Percentiles rank a stretch among this genome's conserved stretches.
Evolutionary conservation across 2,797 vertebrate genomes (phyloP).

Genomic region (Kryptopterus vitreolus): DNA sequence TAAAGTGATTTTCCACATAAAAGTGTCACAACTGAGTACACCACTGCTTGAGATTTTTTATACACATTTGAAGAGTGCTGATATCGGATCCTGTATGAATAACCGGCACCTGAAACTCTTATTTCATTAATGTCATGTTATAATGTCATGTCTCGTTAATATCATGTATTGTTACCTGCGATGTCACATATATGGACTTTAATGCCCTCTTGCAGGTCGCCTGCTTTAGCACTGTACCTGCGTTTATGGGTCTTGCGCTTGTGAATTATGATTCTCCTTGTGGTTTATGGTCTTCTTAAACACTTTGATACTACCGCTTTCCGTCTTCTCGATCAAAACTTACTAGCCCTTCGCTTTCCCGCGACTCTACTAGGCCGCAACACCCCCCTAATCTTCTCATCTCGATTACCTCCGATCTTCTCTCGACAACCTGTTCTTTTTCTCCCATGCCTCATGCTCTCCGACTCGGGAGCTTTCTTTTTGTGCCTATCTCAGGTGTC

Average conservation of each 20-base stretch:
- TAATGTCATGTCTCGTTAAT: too few species aligned
- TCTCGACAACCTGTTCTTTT: too few species aligned
- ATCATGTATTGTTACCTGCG: neutral
- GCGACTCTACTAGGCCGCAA: too few species aligned
- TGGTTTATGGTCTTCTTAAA: neutral
- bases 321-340: too few species aligned
- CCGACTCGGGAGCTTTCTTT: too few species aligned
- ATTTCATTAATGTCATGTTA: too few species aligned
- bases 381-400: too few species aligned
- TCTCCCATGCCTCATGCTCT: too few species aligned
- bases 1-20: conserved; percentile 4
- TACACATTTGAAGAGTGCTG: neutral
- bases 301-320: neutral
- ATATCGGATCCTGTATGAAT: neutral
- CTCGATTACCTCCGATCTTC: too few species aligned
- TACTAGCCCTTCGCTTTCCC: too few species aligned
- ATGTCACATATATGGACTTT: neutral
- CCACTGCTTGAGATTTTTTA: neutral
- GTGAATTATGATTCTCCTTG: neutral
- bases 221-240: neutral
- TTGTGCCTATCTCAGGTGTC: too few species aligned
- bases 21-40: neutral
- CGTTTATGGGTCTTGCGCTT: neutral
- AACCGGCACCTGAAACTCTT: neutral
- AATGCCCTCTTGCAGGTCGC: too few species aligned